Evolutionary conservation across 1,140 invertebrate genomes (phyloP).

Genomic region (Pararge aegeria): DNA sequence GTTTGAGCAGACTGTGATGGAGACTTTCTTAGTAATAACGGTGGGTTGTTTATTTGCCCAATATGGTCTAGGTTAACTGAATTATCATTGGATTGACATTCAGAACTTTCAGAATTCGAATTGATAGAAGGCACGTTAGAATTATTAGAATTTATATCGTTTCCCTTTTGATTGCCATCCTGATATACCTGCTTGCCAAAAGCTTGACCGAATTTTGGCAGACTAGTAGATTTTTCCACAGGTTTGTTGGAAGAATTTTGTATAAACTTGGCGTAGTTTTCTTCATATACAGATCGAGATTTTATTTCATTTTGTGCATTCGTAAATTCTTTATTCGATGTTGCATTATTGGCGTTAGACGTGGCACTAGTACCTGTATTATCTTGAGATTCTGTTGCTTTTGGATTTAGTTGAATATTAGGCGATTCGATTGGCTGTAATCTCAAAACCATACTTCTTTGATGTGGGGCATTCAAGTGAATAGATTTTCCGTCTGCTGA

Average conservation of each 20-base stretch:
- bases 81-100: slow-evolving; percentile 53
- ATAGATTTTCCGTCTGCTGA: slow-evolving; percentile 80
- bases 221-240: slow-evolving; percentile 61
- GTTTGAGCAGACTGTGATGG: slow-evolving; percentile 49
- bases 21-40: slow-evolving; percentile 67
- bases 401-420: slow-evolving; percentile 47
- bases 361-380: slow-evolving; percentile 25
- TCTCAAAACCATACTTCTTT: slow-evolving; percentile 74
- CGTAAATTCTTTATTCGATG: slow-evolving; percentile 36
- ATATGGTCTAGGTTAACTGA: slow-evolving; percentile 66
- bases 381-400: slow-evolving; percentile 52
- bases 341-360: slow-evolving; percentile 24
- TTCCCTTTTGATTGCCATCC: slow-evolving; percentile 63
- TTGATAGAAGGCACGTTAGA: slow-evolving; percentile 45
- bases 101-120: slow-evolving; percentile 40
- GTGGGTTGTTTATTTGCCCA: slow-evolving; percentile 64
- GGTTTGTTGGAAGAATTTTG: slow-evolving; percentile 64
- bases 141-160: slow-evolving; percentile 47
- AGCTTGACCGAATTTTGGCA: slow-evolving; percentile 90
- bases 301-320: slow-evolving; percentile 68
- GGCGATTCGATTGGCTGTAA: slow-evolving; percentile 67
- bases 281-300: slow-evolving; percentile 78
- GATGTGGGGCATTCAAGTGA: slow-evolving; percentile 73
- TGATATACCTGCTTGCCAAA: slow-evolving; percentile 85
- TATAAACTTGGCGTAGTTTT: slow-evolving; percentile 80